A percentile compares a stretch with the other conserved stretches of the same genome.
These are phyloP conservation scores for Cheilosia impressa DNA, from an alignment of 2,888 invertebrate species.

Conservation along the genomic window DNA sequence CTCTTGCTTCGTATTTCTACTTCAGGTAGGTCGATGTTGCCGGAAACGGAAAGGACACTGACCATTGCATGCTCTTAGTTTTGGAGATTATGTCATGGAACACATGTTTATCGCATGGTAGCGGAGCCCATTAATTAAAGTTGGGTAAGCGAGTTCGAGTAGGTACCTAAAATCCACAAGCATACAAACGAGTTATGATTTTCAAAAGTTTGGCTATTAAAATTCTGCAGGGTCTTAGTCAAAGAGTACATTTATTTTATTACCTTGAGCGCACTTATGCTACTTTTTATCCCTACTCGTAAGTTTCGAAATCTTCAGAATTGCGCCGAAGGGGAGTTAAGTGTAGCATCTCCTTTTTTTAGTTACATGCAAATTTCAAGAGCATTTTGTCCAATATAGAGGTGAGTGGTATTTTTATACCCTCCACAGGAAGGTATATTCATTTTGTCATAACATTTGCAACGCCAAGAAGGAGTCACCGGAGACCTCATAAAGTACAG, in stretches of 20 bases:
- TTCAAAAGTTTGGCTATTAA: background rate
- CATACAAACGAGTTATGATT: background rate
- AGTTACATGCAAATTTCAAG: too few species aligned
- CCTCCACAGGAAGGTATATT: too few species aligned
- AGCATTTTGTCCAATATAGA: too few species aligned
- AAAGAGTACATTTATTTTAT: background rate
- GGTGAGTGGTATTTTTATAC: too few species aligned
- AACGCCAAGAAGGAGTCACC: too few species aligned
- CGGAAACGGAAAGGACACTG: conserved; percentile 1
- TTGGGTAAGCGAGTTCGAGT: conserved; percentile 11
- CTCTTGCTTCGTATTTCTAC: conserved; percentile 2
- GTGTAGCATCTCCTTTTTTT: too few species aligned
- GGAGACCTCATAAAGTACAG: too few species aligned
- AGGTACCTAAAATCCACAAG: conserved; percentile 4
- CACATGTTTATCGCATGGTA: conserved; percentile 59
- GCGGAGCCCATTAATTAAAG: conserved; percentile 55
- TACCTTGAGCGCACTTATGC: too few species aligned
- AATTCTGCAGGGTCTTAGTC: background rate
- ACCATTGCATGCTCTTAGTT: conserved; percentile 42
- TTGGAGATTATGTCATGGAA: conserved; percentile 57
- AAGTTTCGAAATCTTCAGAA: too few species aligned
- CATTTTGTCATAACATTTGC: too few species aligned
- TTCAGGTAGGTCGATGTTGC: conserved; percentile 6
- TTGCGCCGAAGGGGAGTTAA: too few species aligned
- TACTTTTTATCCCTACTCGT: too few species aligned